Evolutionary conservation across 92 coral and sea anemone genomes (phyloP).

Genomic region (Hydrozoanthus gracilis): DNA sequence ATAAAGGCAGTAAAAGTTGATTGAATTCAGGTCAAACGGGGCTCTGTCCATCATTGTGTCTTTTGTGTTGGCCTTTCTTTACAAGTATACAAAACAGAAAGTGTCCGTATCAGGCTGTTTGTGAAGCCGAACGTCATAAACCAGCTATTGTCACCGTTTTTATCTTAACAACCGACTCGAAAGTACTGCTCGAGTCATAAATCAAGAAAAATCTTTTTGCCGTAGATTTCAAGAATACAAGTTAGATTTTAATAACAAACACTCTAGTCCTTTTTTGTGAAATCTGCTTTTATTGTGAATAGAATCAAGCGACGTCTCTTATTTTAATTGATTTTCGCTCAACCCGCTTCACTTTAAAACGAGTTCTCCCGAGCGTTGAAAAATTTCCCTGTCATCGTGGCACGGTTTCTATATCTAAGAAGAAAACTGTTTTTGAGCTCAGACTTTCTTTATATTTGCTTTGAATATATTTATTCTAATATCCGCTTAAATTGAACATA

Average conservation of each 20-base stretch:
- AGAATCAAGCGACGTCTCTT: constrained; percentile 25
- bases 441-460: constrained; percentile 35
- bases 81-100: constrained; percentile 38
- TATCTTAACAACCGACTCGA: not conserved
- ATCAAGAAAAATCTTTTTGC: not conserved
- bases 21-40: constrained; percentile 48
- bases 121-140: constrained; percentile 1
- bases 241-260: constrained; percentile 32
- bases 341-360: constrained; percentile 3
- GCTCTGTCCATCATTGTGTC: constrained; percentile 24
- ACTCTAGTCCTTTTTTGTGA: constrained; percentile 1
- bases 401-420: constrained; percentile 18
- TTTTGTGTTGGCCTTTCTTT: constrained; percentile 30
- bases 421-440: constrained; percentile 21
- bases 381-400: not conserved
- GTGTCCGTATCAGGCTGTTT: not conserved
- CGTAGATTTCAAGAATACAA: not conserved
- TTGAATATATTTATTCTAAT: constrained; percentile 72
- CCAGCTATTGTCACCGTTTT: constrained; percentile 7
- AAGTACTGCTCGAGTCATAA: constrained; percentile 1
- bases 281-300: constrained; percentile 38
- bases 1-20: constrained; percentile 28
- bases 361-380: constrained; percentile 11
- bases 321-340: constrained; percentile 52
- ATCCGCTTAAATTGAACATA: constrained; percentile 86